phyloP scores from a whole-genome alignment of 2,888 invertebrate species.

The Spilarctia lutea region DNA sequence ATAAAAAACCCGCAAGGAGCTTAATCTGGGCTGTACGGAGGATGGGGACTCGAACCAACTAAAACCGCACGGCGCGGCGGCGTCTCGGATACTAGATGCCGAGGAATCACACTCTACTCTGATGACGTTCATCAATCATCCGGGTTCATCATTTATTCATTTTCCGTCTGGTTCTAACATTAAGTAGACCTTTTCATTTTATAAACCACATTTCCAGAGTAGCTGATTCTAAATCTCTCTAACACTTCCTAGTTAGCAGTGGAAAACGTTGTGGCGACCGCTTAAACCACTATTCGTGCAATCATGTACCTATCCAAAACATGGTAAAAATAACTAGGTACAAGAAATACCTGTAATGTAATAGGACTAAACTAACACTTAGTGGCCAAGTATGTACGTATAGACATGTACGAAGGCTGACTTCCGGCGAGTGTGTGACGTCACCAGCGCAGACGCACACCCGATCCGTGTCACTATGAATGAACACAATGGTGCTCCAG shows the following conservation, averaged over 20 bases:
- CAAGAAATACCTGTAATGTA: not conserved
- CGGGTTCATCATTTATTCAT: not conserved
- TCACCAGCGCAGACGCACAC: constrained; percentile 8
- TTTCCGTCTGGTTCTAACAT: not conserved
- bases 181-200: not conserved
- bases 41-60: no score
- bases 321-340: no score
- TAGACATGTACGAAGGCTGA: constrained; percentile 3
- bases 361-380: not conserved
- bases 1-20: no score
- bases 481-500: no score
- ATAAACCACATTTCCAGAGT: not conserved
- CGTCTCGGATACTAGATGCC: no score
- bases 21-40: no score
- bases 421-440: constrained; percentile 25
- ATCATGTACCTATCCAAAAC: no score
- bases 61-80: no score
- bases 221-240: not conserved
- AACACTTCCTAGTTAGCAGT: not conserved
- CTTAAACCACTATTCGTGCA: no score
- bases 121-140: no score
- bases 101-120: no score
- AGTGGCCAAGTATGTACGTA: not conserved
- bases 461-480: constrained; percentile 14
- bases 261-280: no score